phyloP scores from a whole-genome alignment of 2,888 invertebrate species.

The Pycnomerus fuliginosus region DNA sequence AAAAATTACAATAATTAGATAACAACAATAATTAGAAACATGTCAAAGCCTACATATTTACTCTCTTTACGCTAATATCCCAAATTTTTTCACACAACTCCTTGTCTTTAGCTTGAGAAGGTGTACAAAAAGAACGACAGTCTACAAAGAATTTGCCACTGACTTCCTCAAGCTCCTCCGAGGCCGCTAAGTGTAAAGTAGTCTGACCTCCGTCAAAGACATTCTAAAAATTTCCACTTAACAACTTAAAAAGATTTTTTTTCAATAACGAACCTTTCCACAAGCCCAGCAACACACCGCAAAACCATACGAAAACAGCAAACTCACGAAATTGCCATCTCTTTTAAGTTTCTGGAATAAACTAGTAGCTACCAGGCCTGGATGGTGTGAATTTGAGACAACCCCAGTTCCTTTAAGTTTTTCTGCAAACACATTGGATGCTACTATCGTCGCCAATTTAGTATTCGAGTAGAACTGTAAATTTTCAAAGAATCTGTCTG shows the following conservation, averaged over 20 bases:
- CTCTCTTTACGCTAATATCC: too few species aligned
- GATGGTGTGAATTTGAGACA: constrained; percentile 4
- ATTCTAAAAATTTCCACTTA: not conserved
- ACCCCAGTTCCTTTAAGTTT: constrained; percentile 7
- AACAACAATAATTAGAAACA: too few species aligned
- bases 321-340: not conserved
- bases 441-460: constrained; percentile 3
- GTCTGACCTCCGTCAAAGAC: constrained; percentile 3
- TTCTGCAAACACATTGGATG: constrained; percentile 5
- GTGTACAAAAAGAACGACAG: constrained; percentile 4
- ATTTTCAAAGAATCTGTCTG: too few species aligned
- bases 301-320: not conserved
- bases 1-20: too few species aligned
- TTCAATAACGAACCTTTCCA: not conserved
- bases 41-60: too few species aligned
- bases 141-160: constrained; percentile 4
- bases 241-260: not conserved
- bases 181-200: constrained; percentile 1
- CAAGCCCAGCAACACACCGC: not conserved
- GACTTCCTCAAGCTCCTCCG: not conserved
- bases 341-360: not conserved
- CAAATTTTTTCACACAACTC: constrained; percentile 6
- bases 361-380: constrained; percentile 2
- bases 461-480: too few species aligned
- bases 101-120: constrained; percentile 1